A percentile compares a stretch with the other conserved stretches of the same genome.
phyloP scores from a whole-genome alignment of 2,888 invertebrate genomes.

The Bhutanitis thaidina region DNA sequence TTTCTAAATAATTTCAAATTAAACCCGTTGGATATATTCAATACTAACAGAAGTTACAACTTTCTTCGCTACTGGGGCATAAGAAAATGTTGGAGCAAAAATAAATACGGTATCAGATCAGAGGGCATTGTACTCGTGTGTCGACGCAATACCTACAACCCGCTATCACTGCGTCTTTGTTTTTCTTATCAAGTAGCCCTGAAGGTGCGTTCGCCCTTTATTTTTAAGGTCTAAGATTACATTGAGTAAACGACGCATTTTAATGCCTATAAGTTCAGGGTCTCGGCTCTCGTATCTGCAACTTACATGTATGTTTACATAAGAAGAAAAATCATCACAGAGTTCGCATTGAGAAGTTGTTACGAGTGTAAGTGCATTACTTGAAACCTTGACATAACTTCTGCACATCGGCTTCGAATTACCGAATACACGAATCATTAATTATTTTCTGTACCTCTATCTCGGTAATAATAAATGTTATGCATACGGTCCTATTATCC shows the following conservation, averaged over 20 bases:
- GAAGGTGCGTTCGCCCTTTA: slow-evolving; percentile 61
- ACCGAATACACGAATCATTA: too few relatives aligned
- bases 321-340: too few relatives aligned
- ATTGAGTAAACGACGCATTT: slow-evolving; percentile 25
- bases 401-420: too few relatives aligned
- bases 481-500: too few relatives aligned
- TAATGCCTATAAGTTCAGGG: slow-evolving; percentile 5
- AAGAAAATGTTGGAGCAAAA: slow-evolving; percentile 24
- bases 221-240: slow-evolving; percentile 49
- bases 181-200: slow-evolving; percentile 50
- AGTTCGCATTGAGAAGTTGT: too few relatives aligned
- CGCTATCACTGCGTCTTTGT: slow-evolving; percentile 35
- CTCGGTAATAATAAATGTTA: too few relatives aligned
- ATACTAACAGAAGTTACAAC: neutral
- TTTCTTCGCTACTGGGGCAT: neutral
- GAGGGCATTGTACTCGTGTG: slow-evolving; percentile 11
- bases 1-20: too few relatives aligned
- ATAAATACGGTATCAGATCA: slow-evolving; percentile 17
- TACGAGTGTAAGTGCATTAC: too few relatives aligned
- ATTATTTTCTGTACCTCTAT: too few relatives aligned
- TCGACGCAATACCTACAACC: slow-evolving; percentile 20
- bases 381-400: too few relatives aligned
- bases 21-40: too few relatives aligned
- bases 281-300: neutral
- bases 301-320: too few relatives aligned